phyloP scores from a whole-genome alignment of 2,888 invertebrate species.

The Acronicta aceris region DNA sequence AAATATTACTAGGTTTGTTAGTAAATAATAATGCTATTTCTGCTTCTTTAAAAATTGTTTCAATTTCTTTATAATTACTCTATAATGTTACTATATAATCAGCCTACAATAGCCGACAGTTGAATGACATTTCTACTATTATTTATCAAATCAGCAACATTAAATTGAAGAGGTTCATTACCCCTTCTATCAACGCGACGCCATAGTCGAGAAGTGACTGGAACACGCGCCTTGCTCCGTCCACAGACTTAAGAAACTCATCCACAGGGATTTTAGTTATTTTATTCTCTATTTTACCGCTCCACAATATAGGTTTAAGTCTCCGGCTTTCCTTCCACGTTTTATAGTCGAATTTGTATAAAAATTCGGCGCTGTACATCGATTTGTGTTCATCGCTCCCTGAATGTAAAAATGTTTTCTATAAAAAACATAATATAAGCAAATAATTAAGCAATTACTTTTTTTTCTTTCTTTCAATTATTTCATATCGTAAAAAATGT shows the following conservation, averaged over 20 bases:
- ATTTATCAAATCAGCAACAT: slow-evolving; percentile 24
- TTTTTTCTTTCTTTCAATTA: too few species aligned
- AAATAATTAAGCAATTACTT: too few species aligned
- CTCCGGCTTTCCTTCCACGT: slow-evolving; percentile 72
- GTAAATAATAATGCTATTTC: too few species aligned
- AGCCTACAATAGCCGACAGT: slow-evolving; percentile 2
- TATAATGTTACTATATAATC: too few species aligned
- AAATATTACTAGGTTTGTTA: too few species aligned
- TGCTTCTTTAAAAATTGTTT: too few species aligned
- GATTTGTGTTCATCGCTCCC: slow-evolving; percentile 90
- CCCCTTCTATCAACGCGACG: slow-evolving; percentile 84
- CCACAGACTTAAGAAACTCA: slow-evolving; percentile 82
- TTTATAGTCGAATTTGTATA: slow-evolving; percentile 75
- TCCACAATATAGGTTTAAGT: slow-evolving; percentile 82
- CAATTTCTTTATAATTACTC: too few species aligned
- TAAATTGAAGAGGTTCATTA: slow-evolving; percentile 51
- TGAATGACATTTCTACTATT: slow-evolving; percentile 32
- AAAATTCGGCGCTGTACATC: slow-evolving; percentile 81
- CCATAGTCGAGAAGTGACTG: slow-evolving; percentile 87
- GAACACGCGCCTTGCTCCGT: slow-evolving; percentile 82
- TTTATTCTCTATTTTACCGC: slow-evolving; percentile 76
- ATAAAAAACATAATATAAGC: neutral
- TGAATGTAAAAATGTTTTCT: slow-evolving; percentile 59
- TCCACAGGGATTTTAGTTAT: slow-evolving; percentile 77
- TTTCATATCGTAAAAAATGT: neutral